phyloP scores from a whole-genome alignment of 2,888 invertebrate genomes.

The Erebia ligea region DNA sequence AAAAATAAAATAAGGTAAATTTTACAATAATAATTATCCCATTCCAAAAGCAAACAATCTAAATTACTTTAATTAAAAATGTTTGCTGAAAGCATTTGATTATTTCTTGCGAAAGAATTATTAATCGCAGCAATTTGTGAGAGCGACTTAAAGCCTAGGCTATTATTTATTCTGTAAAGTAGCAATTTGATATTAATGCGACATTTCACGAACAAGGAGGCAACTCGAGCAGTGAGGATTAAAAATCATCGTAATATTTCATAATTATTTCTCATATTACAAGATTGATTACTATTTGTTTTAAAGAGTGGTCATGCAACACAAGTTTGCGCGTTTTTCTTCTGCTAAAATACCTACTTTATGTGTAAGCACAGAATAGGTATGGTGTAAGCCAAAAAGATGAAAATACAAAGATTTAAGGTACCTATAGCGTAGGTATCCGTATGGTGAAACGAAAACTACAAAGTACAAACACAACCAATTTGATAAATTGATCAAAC shows the following conservation, averaged over 20 bases:
- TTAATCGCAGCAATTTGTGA: constrained; percentile 18
- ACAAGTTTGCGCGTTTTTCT: too few relatives aligned
- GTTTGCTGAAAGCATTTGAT: constrained; percentile 20
- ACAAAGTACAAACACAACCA: too few relatives aligned
- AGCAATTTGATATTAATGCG: constrained; percentile 58
- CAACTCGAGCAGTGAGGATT: constrained; percentile 52
- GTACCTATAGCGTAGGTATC: too few relatives aligned
- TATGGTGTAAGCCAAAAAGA: too few relatives aligned
- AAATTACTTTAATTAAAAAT: constrained; percentile 11
- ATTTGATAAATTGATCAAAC: too few relatives aligned
- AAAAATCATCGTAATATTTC: constrained; percentile 3
- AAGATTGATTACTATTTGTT: neutral
- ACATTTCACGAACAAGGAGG: constrained; percentile 65
- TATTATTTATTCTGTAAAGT: constrained; percentile 38
- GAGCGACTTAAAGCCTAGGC: constrained; percentile 1
- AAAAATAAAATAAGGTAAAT: neutral
- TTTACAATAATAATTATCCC: neutral
- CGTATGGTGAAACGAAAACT: too few relatives aligned
- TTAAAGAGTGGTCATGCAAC: neutral
- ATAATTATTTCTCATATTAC: neutral
- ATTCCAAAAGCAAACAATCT: neutral
- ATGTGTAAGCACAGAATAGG: too few relatives aligned
- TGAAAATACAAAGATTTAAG: too few relatives aligned
- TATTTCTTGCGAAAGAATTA: constrained; percentile 25
- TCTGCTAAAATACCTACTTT: too few relatives aligned